These are phyloP conservation scores for Eurystomus glaucurus DNA, from an alignment of 2,797 vertebrate genomes.

Conservation along the genomic window DNA sequence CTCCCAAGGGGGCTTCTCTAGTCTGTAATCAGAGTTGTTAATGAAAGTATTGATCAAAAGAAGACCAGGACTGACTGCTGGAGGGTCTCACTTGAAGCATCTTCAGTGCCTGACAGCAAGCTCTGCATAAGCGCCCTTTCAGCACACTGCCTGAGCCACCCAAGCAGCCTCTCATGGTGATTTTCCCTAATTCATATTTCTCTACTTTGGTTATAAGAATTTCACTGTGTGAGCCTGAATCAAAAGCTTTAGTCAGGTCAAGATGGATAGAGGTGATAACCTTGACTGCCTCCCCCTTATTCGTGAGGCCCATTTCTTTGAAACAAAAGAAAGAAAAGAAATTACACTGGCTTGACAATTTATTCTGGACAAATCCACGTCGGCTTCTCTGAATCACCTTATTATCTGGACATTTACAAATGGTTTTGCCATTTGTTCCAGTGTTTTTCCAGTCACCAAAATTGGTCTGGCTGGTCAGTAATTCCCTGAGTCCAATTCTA, in stretches of 20 bases:
- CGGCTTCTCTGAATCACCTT: neutral
- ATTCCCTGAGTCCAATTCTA: neutral
- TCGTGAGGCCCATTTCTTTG: neutral
- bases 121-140: neutral
- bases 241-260: slow-evolving; percentile 37
- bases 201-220: neutral
- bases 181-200: slow-evolving; percentile 14
- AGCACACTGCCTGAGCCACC: neutral
- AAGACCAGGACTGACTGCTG: neutral
- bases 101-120: neutral
- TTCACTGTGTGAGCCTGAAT: neutral
- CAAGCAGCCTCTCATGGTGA: neutral
- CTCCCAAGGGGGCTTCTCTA: neutral
- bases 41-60: slow-evolving; percentile 51
- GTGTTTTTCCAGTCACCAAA: neutral
- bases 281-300: neutral
- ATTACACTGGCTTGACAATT: slow-evolving; percentile 22
- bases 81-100: neutral
- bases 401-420: slow-evolving; percentile 8
- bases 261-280: slow-evolving; percentile 37
- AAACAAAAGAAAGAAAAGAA: neutral
- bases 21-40: slow-evolving; percentile 44
- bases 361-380: slow-evolving; percentile 12
- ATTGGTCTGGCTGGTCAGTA: neutral
- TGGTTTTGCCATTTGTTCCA: neutral